Evolutionary conservation across 2,113 vertebrate genomes (phyloP), one percentile per base, ranked within the genome.

Genomic region (Brevimyrus niger): DNA sequence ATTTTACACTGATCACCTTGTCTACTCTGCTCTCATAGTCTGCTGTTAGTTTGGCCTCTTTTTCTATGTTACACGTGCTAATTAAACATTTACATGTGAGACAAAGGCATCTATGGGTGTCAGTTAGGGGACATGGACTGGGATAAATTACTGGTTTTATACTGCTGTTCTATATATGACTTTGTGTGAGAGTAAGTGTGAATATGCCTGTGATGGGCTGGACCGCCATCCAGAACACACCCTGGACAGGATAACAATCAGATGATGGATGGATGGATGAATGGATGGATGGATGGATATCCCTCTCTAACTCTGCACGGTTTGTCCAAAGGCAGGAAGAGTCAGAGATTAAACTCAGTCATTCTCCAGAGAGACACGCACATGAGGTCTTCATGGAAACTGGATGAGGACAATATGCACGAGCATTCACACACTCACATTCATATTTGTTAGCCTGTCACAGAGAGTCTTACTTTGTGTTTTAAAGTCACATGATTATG

Each of bases 371-470:
- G 35, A 46, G 35, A 42, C 7, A 7, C 23, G 19, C 7, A 83
- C 17, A 21, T 21, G 7, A 1, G 15, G 80, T 38, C 13, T 83
- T 42, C 5, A 23, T 42, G 80, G 80, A 80, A 17, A 38, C 11
- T 48, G 82, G 7, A 47, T 47, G 85, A 27, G 48, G 3, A 90
- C 19, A 27, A 55, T 11, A 15, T n/a, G 17, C n/a, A 88, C 69
- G 82, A n/a, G 50, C 48, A 86, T 46, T 85, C 87, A 73, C 82
- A 88, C 17, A 48, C 87, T 61, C 51, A 88, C 50, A 61, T 27
- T 82, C 89, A 87, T 42, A 19, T 35, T 1, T 73, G 27, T 73
- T 73, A 31, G 8, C 27, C 65, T 73, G 13, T 35, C 65, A 31
- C 31, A 73, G 27, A 1, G 27, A 73, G 3, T 73, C 65, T 73